Base-by-base conservation (phyloP, 2,797 vertebrate species). In the Scarus forsteni region DNA sequence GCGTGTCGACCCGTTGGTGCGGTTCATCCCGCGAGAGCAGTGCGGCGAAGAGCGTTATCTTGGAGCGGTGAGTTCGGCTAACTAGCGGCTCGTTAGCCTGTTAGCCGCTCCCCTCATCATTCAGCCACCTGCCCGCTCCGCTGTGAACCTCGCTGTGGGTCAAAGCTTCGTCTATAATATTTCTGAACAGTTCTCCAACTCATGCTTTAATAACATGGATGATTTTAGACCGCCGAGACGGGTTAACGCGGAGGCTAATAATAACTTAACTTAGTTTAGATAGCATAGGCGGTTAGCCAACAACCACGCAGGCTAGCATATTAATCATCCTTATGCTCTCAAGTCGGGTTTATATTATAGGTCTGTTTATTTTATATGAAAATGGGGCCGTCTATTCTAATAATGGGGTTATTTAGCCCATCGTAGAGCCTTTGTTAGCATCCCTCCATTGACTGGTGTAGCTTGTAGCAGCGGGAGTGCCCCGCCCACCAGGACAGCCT, bases 401-500 rank as follows among this genome's bases (percentile, higher is more conserved):
- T 48, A 18, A 18, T 9, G 10, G 19, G 18, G 2, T 6, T 6
- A 50, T 18, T 7, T 8, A 48, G 46, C 7, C 3, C 8, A 0
- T 34, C 3, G 1, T 51, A 34, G 12, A 11, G 50, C 54, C 35
- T 6, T 0, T 8, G 3, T 65, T n/a, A 45, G 39, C 9, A 36
- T 42, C 42, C 69, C 57, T 50, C 14, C 45, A 42, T 48, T 59
- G 53, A 56, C 59, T 72, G 70, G 54, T 27, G 43, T 59, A 43
- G 48, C 48, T 4, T 51, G 27, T 59, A 78, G 61, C 67, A 44
- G 48, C 6, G 48, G 35, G 54, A 53, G 73, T 79, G 88, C 90
- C 92, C 91, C 92, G 92, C 92, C 92, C 92, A 93, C 92, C 85
- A 52, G 1, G 48, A 45, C 0, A 83, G 45, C 13, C 42, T 8